Evolutionary conservation across 2,113 vertebrate species (phyloP), one percentile per base, ranked within the genome.

Genomic region (Cochlearius cochlearius): DNA sequence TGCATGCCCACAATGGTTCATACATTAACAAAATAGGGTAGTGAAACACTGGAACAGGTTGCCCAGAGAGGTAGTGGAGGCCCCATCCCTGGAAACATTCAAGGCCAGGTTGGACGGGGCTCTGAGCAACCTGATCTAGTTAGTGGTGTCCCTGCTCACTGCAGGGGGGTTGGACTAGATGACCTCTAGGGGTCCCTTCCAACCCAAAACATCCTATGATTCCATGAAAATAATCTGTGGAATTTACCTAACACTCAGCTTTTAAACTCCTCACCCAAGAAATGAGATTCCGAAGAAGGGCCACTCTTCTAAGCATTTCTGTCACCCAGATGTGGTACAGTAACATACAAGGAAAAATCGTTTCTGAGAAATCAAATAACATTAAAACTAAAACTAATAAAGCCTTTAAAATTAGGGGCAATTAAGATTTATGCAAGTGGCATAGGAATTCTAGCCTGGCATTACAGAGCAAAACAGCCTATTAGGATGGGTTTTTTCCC

Each of bases 361-460:
- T 92, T 89, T 90, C 82, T 94, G 68, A 80, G 45, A 95, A 88
- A 83, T 71, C 34, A 95, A 92, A 83, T 76, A 86, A 30, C 22
- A 32, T 83, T 83, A 73, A 49, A 38, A 55, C 12, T 79, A 92
- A 96, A 95, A 92, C 32, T 55, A 82, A 96, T 74, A 91, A 91
- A 80, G 20, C 19, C 86, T 73, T 91, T 82, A 91, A 89, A 90
- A 90, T 66, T 76, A 81, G 16, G n/a, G 12, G 7, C 15, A 74
- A 83, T 88, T 64, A 86, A 90, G 68, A 80, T 77, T 93, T 92
- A 76, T 58, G 26, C 3, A 9, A 94, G 71, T 71, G 50, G 29
- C 17, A 58, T 14, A 76, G 29, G 32, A 13, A 71, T 84, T 91
- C 49, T 67, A 82, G 27, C 9, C 62, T 68, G 38, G 12, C 30